These are phyloP conservation scores for Champsocephalus esox DNA, from an alignment of 2,797 vertebrate genomes.

Conservation along the genomic window DNA sequence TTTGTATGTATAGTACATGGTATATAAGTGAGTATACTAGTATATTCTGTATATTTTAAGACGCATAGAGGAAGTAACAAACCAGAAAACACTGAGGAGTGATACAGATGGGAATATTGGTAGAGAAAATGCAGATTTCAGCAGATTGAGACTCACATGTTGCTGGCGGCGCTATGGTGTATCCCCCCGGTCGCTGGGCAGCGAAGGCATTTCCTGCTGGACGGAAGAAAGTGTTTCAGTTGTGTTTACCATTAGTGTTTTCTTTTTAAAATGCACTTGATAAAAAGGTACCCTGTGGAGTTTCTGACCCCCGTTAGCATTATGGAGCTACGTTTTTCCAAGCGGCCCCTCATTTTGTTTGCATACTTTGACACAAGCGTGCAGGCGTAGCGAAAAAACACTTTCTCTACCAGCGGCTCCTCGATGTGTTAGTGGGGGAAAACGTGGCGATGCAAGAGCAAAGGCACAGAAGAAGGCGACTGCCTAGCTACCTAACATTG, in stretches of 20 bases:
- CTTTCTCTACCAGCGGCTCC: background rate
- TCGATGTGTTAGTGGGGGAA: background rate
- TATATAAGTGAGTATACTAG: too few relatives aligned
- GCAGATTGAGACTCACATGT: constrained; percentile 76
- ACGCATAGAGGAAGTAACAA: background rate
- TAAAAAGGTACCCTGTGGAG: constrained; percentile 29
- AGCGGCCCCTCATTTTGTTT: background rate
- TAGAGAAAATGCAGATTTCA: background rate
- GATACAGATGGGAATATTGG: background rate
- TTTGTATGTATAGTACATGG: too few relatives aligned
- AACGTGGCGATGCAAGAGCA: background rate
- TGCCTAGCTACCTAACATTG: background rate
- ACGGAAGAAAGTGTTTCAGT: constrained; percentile 24
- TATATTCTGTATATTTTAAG: background rate
- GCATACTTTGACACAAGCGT: constrained; percentile 1
- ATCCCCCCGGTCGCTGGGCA: constrained; percentile 74
- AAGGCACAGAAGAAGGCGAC: background rate
- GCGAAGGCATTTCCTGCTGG: constrained; percentile 72
- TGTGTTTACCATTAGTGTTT: constrained; percentile 6
- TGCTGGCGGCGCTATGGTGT: constrained; percentile 66
- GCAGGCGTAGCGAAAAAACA: background rate
- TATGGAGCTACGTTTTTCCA: background rate
- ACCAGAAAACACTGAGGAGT: background rate
- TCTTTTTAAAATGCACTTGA: constrained; percentile 2
- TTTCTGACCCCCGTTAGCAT: constrained; percentile 21